Conservation (phyloP, 2,797 vertebrate species). For the Erethizon dorsatum region DNA sequence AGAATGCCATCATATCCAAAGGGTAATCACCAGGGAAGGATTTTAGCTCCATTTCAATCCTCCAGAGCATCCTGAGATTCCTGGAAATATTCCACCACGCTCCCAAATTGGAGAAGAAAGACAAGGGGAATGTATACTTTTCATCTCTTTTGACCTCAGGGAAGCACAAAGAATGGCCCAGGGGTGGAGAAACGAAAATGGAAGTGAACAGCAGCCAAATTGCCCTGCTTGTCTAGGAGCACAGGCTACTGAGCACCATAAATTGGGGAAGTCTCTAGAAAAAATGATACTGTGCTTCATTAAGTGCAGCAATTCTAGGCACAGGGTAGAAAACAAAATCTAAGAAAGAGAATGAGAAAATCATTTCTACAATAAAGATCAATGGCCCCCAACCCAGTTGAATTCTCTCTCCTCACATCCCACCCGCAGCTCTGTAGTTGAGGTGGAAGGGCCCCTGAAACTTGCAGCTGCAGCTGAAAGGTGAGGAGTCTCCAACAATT, state of each 20-base stretch:
- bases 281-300: background rate
- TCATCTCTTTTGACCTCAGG: background rate
- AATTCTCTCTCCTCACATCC: background rate
- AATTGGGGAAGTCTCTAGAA: background rate
- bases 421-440: background rate
- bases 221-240: background rate
- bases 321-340: background rate
- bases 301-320: background rate
- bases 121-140: background rate
- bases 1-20: background rate
- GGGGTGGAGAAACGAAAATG: background rate
- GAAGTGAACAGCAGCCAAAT: too few species aligned
- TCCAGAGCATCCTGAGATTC: background rate
- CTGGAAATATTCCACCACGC: background rate
- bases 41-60: background rate
- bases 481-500: background rate
- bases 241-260: background rate
- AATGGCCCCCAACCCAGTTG: too few species aligned
- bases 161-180: background rate
- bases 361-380: background rate
- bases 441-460: accelerated
- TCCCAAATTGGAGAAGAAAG: background rate
- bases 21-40: background rate
- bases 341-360: background rate
- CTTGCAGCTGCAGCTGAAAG: background rate